Conservation (phyloP, 2,113 vertebrate genomes). For the Casuarius casuarius region DNA sequence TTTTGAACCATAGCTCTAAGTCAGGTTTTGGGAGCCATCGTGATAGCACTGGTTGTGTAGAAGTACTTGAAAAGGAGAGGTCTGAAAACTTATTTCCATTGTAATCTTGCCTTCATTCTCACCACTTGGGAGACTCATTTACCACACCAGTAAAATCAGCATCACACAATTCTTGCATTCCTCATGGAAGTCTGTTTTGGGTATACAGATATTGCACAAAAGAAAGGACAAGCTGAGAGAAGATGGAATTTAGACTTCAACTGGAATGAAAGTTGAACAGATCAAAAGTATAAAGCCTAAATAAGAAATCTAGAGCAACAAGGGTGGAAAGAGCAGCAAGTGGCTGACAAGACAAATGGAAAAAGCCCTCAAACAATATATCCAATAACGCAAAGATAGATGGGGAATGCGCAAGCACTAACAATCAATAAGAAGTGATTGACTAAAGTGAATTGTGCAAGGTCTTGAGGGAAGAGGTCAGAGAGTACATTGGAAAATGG, state of each 20-base stretch:
- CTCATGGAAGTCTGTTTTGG: background rate
- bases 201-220: background rate
- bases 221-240: background rate
- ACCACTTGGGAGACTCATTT: background rate
- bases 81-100: background rate
- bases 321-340: background rate
- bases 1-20: background rate
- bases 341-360: background rate
- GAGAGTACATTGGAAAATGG: constrained; percentile 25
- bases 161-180: background rate
- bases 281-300: background rate
- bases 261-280: background rate
- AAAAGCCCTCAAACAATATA: background rate
- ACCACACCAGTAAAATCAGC: background rate
- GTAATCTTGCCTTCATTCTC: background rate
- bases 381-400: constrained; percentile 19
- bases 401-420: background rate
- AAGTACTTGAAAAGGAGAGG: background rate
- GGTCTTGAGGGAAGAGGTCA: constrained; percentile 9
- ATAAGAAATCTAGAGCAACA: background rate
- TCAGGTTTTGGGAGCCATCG: background rate
- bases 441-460: constrained; percentile 43
- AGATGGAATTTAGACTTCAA: background rate
- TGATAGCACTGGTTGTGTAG: background rate
- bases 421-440: constrained; percentile 45